Base-by-base conservation (phyloP, 2,888 invertebrate genomes). In the Polyommatus icarus region DNA sequence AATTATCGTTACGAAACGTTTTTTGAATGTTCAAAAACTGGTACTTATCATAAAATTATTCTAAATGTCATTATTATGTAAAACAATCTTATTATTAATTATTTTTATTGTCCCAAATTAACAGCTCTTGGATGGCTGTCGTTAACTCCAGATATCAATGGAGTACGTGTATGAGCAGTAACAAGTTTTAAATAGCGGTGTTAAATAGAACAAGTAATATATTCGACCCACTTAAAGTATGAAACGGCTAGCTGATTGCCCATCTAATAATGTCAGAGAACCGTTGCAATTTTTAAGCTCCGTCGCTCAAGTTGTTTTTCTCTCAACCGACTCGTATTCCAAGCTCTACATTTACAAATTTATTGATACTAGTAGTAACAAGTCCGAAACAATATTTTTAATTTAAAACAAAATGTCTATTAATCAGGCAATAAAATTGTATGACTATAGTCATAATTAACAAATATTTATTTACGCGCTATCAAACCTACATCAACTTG, bases 261-360 rank as follows among this genome's bases (percentile, higher is more conserved):
- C 90, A 89, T 89, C 88, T 91, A 90, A 91, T 90, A 87, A 87
- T 86, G 87, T 85, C 86, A 87, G 86, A 88, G 84, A 87, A 89
- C 90, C 88, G 89, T 88, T 88, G 86, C 84, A 81, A 87, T 87
- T 87, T 85, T 83, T 79, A 84, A 84, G 84, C 77, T 75, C 59
- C 24, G 46, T 61, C 77, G 77, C 71, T 77, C 32, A 15, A 67
- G 29, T 71, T 20, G 71, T 71, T 75, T 78, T 78, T 12, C 67
- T 40, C 20, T 54, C 32, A 46, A 46, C 46, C 12, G 8, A 46
- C n/a, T 57, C 50, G 73, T 59, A 32, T 32, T 73, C 40, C 15
- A 18, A 71, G 50, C 46, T 67, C n/a, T 59, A 61, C 18, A 8
- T 32, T 76, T 50, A 12, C 40, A 8, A 40, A 59, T 8, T n/a